Evolutionary conservation across 2,113 vertebrate species (phyloP).

Genomic region (Chaetorhynchus papuensis): DNA sequence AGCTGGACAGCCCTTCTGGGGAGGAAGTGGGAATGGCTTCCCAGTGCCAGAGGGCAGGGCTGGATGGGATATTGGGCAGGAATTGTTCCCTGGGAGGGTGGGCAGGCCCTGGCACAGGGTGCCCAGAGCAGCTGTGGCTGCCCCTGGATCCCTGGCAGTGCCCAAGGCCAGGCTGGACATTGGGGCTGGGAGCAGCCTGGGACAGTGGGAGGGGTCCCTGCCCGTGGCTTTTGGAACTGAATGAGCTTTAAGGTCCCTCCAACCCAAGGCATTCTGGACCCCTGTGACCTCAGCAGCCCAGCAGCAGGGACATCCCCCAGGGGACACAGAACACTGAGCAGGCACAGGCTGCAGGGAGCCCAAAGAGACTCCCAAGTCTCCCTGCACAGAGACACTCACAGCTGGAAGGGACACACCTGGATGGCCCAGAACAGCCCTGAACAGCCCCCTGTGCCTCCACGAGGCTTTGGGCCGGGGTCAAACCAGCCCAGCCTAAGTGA

Average conservation of each 20-base stretch:
- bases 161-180: neutral
- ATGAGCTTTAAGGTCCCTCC: neutral
- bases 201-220: neutral
- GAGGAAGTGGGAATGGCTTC: neutral
- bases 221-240: accelerated
- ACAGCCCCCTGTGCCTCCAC: neutral
- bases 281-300: neutral
- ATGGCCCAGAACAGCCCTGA: neutral
- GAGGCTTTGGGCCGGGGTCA: accelerated
- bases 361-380: accelerated
- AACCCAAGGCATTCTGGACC: neutral
- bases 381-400: neutral
- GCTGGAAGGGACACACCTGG: neutral
- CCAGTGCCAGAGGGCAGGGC: neutral
- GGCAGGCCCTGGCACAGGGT: neutral
- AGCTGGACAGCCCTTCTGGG: neutral
- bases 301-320: neutral
- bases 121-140: neutral
- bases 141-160: neutral
- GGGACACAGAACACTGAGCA: neutral
- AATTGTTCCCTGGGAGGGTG: neutral
- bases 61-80: neutral
- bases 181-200: neutral
- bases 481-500: neutral
- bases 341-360: neutral